Evolutionary conservation across 2,797 vertebrate species (phyloP), one percentile per base, ranked within the genome.

Genomic region (Botia kubotai): DNA sequence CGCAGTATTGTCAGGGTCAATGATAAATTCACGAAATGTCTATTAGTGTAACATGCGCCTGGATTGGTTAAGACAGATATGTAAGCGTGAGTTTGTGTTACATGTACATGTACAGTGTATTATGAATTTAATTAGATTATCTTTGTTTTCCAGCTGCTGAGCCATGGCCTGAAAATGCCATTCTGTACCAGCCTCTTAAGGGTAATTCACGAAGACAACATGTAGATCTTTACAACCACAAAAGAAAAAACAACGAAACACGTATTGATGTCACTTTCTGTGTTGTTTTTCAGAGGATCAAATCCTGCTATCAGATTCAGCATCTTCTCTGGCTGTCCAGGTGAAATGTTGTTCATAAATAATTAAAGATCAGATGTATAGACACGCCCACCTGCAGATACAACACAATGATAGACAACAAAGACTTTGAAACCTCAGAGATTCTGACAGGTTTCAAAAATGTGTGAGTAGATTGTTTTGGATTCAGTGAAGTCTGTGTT

Each of bases 221-320:
- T 46, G 14, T 2, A 16, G 19, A 5, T 65, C 10, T 79, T 52
- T 81, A 21, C 7, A 73, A 43, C 16, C 21, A 52, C 14, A 2
- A 19, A 12, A 21, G 2, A 0, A 33, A 39, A 14, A 65, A 14
- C 0, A 63, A 43, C n/a, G 23, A 5, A 55, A 62, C 16, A 23
- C 6, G 6, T 16, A 17, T 72, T 29, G 3, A 55, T 74, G 29
- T 66, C 13, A 11, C 53, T n/a, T 21, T 0, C 13, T 43, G 43
- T n/a, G 60, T 1, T 67, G 76, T 86, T 89, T 91, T 83, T 75
- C 93, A 99, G 97, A 97, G 52, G 96, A 98, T 84, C 97, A 99
- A 89, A 97, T 99, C 90, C 93, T 99, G 83, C 95, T 99, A 87
- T 98, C 98, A 87, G 98, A 99, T 87, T 97, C 97, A 87, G 97